These are phyloP conservation scores for Petrosia ficiformis DNA, from an alignment of 37 sponge, comb jelly and placozoan species.

Conservation along the genomic window DNA sequence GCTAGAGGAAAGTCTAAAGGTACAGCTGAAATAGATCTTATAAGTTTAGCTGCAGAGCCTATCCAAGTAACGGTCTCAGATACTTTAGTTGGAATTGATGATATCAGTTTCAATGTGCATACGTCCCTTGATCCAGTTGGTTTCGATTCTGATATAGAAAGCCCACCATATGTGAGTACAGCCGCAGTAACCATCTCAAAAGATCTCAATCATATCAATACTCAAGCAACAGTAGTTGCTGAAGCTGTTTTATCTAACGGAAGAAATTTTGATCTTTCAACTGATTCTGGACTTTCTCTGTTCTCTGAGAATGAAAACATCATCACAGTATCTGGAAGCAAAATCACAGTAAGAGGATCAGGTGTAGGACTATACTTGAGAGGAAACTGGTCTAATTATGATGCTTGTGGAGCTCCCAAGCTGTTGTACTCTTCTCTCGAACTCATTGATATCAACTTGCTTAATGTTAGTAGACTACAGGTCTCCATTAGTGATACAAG, in stretches of 20 bases:
- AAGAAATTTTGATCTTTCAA: slow-evolving; percentile 18
- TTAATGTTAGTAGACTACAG: neutral
- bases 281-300: slow-evolving; percentile 23
- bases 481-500: neutral
- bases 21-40: slow-evolving; percentile 6
- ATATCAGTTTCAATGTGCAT: slow-evolving; percentile 34
- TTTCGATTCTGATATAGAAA: neutral
- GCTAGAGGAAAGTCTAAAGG: slow-evolving; percentile 31
- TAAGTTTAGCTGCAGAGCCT: neutral
- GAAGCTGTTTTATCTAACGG: slow-evolving; percentile 59
- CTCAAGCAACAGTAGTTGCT: slow-evolving; percentile 24
- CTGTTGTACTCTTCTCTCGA: neutral
- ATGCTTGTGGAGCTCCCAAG: neutral
- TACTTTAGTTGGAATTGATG: slow-evolving; percentile 18
- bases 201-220: slow-evolving; percentile 18
- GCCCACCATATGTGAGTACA: slow-evolving; percentile 12
- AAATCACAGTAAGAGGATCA: slow-evolving; percentile 28
- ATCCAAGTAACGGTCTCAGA: slow-evolving; percentile 26
- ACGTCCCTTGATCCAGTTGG: slow-evolving; percentile 15
- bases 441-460: slow-evolving; percentile 27
- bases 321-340: slow-evolving; percentile 6
- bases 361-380: slow-evolving; percentile 28
- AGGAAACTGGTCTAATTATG: slow-evolving; percentile 4
- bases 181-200: slow-evolving; percentile 4
- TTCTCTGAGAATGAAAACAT: slow-evolving; percentile 18